Evolutionary conservation across 2,113 vertebrate species (phyloP).

Genomic region (Syrmaticus mikado): DNA sequence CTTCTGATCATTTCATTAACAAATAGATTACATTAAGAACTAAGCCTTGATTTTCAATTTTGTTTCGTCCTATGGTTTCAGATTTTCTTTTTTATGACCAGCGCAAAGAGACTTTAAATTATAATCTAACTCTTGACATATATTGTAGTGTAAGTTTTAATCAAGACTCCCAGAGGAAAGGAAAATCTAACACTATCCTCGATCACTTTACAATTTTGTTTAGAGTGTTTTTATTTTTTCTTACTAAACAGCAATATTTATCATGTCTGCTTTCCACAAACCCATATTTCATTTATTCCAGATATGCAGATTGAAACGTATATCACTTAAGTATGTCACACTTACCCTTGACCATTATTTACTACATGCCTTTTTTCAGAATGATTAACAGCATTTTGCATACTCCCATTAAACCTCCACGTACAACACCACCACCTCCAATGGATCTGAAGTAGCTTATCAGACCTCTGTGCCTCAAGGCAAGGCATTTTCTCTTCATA

Average conservation of each 20-base stretch:
- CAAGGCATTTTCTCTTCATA: not conserved
- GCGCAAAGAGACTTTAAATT: constrained; percentile 63
- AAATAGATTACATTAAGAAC: constrained; percentile 67
- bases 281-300: not conserved
- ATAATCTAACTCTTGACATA: constrained; percentile 54
- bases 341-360: not conserved
- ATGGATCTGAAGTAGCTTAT: not conserved
- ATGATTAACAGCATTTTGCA: constrained; percentile 8
- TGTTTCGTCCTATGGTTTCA: constrained; percentile 37
- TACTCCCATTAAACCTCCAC: not conserved
- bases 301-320: not conserved
- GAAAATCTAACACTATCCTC: constrained; percentile 42
- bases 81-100: constrained; percentile 59
- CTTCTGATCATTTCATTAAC: constrained; percentile 67
- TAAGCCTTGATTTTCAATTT: constrained; percentile 58
- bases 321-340: constrained; percentile 17
- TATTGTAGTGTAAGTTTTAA: constrained; percentile 57
- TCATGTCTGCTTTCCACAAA: not conserved
- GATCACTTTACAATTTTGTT: constrained; percentile 51
- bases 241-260: constrained; percentile 27
- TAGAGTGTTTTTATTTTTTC: not conserved
- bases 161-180: constrained; percentile 45
- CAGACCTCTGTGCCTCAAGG: not conserved
- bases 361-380: not conserved
- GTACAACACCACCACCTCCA: not conserved